These are phyloP conservation scores for Coptotermes formosanus DNA, from an alignment of 1,140 invertebrate genomes.

Conservation along the genomic window DNA sequence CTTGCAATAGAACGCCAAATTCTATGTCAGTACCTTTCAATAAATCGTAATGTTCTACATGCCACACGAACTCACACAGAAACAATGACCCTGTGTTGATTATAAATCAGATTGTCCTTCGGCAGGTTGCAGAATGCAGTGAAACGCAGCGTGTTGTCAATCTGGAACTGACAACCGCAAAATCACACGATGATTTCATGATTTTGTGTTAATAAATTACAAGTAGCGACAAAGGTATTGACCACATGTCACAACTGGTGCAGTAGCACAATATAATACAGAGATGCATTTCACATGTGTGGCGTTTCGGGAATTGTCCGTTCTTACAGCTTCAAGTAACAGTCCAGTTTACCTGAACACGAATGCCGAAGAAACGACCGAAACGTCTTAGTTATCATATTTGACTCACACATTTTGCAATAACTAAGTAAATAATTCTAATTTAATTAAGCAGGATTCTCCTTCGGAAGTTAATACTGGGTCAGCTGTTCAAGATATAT, in stretches of 20 bases:
- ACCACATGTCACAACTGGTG: not conserved
- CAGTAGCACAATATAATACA: no score
- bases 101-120: not conserved
- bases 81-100: not conserved
- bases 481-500: no score
- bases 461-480: no score
- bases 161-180: not conserved
- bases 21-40: not conserved
- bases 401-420: no score
- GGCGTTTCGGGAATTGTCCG: no score
- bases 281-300: no score
- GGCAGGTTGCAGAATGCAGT: not conserved
- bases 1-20: not conserved
- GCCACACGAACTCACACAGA: not conserved
- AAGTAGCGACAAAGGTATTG: slow-evolving; percentile 7
- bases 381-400: no score
- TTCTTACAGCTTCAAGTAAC: no score
- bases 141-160: not conserved
- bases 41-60: slow-evolving; percentile 12
- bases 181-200: not conserved
- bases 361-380: no score
- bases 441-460: no score
- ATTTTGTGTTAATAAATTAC: not conserved
- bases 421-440: no score
- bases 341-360: no score